Evolutionary conservation across 2,888 invertebrate species (phyloP).

Genomic region (Ceramica pisi): DNA sequence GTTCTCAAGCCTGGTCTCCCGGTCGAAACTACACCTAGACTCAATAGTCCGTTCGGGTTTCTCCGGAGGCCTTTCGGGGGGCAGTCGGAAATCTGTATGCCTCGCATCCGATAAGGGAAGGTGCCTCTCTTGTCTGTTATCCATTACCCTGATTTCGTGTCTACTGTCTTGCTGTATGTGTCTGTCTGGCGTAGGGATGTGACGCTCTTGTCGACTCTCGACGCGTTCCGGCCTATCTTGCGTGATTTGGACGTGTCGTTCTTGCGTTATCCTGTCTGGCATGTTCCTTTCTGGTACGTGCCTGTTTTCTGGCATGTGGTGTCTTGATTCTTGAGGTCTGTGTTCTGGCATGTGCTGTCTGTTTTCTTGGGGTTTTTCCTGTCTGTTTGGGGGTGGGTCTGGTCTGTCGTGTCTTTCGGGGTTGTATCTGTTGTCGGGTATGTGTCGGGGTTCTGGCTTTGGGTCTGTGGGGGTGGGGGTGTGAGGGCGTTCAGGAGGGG

Average conservation of each 20-base stretch:
- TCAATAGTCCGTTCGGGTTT: constrained; percentile 70
- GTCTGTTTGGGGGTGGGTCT: constrained; percentile 47
- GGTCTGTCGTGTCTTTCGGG: constrained; percentile 61
- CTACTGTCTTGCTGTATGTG: constrained; percentile 37
- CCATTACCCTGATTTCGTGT: constrained; percentile 50
- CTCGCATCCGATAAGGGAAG: constrained; percentile 58
- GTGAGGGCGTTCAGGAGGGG: constrained; percentile 79
- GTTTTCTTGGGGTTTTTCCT: constrained; percentile 56
- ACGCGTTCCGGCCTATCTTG: constrained; percentile 48
- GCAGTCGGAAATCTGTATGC: constrained; percentile 69
- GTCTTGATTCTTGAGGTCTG: constrained; percentile 46
- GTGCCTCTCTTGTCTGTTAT: constrained; percentile 62
- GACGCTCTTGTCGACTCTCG: constrained; percentile 66
- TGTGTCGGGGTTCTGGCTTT: constrained; percentile 53
- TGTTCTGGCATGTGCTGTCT: constrained; percentile 47
- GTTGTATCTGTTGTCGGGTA: constrained; percentile 55
- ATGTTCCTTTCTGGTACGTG: constrained; percentile 60
- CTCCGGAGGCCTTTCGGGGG: constrained; percentile 79
- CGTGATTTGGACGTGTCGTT: constrained; percentile 55
- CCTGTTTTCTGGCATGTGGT: constrained; percentile 48
- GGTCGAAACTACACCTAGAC: constrained; percentile 68
- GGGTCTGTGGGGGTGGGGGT: constrained; percentile 66
- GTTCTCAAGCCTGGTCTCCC: constrained; percentile 74
- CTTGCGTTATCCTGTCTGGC: constrained; percentile 56
- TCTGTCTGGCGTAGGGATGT: constrained; percentile 58